Base-by-base conservation (phyloP, 35 echinoderm and acorn worm genomes). In the Lytechinus variegatus region DNA sequence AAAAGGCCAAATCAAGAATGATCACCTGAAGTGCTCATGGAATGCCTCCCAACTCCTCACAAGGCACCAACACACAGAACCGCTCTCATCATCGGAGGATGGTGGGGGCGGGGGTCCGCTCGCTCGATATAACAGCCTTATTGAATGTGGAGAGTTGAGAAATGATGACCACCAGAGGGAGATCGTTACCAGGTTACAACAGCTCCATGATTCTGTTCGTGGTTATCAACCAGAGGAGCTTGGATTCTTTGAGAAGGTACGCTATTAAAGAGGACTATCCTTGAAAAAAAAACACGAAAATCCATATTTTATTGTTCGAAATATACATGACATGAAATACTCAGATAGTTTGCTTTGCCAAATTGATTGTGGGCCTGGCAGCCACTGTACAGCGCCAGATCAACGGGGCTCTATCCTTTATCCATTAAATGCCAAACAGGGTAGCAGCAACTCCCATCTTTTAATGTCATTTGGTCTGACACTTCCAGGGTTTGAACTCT, bases 181-280 rank as follows among this genome's bases (percentile, higher is more conserved):
- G 8, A 95, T 97, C 14, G 97, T 99, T 7, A 79, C 86, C 88
- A 92, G 93, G 53, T 93, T 99, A 28, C 95, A 99, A 86, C 87
- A 95, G 24, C 95, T 99, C 27, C 96, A 97, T 92, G 94, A 96
- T 86, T 94, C 93, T 24, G 87, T 99, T 12, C 86, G 96, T 52
- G 95, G 97, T n/a, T 99, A 99, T 60, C 54, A 94, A 58, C 98
- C 98, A 91, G 79, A n/a, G 28, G 96, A 96, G 87, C 95, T 60
- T 21, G 87, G 97, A 19, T 92, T 99, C 27, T 95, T 97, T 89
- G 94, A 97, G 52, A 99, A 96, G 95, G 98, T 99, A 92, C 24
- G 72, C 33, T 58, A 44, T 44, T 44, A 44, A 44, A 44, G 33
- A 44, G 33, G 33, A 44, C 33, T 44, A 44, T 2, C 33, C 33